These are phyloP conservation scores for Patella caerulea DNA, from an alignment of 2,888 invertebrate genomes.

Conservation along the genomic window DNA sequence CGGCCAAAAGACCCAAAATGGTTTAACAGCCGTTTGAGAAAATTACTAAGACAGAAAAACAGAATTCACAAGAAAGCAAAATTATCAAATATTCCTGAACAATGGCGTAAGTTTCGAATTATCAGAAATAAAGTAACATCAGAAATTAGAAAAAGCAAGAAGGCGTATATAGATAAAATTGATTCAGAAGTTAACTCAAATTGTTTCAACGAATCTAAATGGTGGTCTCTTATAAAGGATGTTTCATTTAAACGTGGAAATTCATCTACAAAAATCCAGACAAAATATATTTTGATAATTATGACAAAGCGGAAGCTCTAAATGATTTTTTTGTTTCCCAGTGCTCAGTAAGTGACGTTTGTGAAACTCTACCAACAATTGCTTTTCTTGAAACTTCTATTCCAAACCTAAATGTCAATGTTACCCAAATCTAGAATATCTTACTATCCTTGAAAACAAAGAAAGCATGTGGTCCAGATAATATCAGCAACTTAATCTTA, in stretches of 20 bases:
- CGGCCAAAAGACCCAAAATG: too few relatives aligned
- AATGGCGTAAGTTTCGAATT: neutral
- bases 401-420: too few relatives aligned
- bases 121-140: neutral
- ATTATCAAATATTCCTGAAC: neutral
- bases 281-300: neutral
- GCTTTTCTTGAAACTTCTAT: too few relatives aligned
- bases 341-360: too few relatives aligned
- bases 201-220: neutral
- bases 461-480: neutral
- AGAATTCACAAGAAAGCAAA: neutral
- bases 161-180: neutral
- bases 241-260: neutral
- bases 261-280: neutral
- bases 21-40: too few relatives aligned
- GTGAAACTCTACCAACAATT: too few relatives aligned
- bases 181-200: too few relatives aligned
- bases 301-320: too few relatives aligned
- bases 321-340: too few relatives aligned
- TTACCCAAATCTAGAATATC: neutral
- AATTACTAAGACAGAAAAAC: too few relatives aligned
- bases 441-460: neutral
- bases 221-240: neutral
- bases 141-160: neutral
- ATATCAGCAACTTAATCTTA: constrained; percentile 5